These are phyloP conservation scores for Drosophila jambulina DNA, from an alignment of 1,140 invertebrate species.

Conservation along the genomic window DNA sequence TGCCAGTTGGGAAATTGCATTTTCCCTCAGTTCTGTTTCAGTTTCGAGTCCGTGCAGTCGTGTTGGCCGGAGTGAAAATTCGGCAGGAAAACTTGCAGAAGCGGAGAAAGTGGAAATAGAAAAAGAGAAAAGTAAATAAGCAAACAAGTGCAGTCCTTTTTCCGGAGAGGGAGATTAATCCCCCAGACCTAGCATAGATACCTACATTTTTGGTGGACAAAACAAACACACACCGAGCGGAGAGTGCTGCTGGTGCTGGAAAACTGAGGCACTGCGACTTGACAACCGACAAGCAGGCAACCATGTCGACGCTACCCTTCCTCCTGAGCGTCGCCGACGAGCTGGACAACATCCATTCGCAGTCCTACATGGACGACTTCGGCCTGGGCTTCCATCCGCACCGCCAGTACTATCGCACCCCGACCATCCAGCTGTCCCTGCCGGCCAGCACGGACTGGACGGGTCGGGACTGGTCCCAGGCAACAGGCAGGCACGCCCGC, in stretches of 20 bases:
- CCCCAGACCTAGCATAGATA: slow-evolving; percentile 63
- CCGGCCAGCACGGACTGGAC: slow-evolving; percentile 82
- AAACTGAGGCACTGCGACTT: slow-evolving; percentile 56
- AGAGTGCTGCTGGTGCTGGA: slow-evolving; percentile 14
- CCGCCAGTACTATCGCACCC: slow-evolving; percentile 79
- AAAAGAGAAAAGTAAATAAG: slow-evolving; percentile 51
- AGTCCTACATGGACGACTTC: slow-evolving; percentile 83
- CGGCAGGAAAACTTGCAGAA: slow-evolving; percentile 29
- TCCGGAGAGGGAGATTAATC: slow-evolving; percentile 24
- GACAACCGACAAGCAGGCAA: slow-evolving; percentile 25
- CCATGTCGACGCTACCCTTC: slow-evolving; percentile 83
- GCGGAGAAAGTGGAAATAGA: slow-evolving; percentile 25
- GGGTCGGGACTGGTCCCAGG: slow-evolving; percentile 33
- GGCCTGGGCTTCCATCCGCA: slow-evolving; percentile 84
- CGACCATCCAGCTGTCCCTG: slow-evolving; percentile 80
- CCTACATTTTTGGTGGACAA: slow-evolving; percentile 46
- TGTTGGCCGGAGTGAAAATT: slow-evolving; percentile 52
- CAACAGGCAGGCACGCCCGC: slow-evolving; percentile 46
- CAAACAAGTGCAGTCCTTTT: slow-evolving; percentile 34
- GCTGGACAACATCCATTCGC: slow-evolving; percentile 82
- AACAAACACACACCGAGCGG: slow-evolving; percentile 8
- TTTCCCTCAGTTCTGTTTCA: slow-evolving; percentile 76
- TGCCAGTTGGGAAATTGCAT: slow-evolving; percentile 63
- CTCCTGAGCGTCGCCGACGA: slow-evolving; percentile 83
- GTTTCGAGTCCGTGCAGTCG: slow-evolving; percentile 77